Base-by-base conservation (phyloP, 2,797 vertebrate genomes). In the Periparus ater region DNA sequence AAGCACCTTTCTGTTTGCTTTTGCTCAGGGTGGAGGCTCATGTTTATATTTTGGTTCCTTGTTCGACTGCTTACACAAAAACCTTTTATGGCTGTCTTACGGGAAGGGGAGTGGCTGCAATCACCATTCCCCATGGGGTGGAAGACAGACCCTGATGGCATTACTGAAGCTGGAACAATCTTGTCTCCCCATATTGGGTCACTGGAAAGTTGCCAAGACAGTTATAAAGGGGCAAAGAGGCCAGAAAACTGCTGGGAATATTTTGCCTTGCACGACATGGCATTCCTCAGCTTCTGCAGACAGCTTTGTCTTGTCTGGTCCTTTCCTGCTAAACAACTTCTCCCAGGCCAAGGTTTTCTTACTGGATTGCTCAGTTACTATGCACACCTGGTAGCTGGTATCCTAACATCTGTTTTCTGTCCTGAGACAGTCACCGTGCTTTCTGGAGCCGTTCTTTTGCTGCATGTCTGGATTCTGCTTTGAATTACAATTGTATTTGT, bases 371-470 rank as follows among this genome's bases (percentile, higher is more conserved):
- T 38, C 47, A 66, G 19, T 47, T 67, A 16, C 36, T 20, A 8
- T 40, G 29, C 21, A 10, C 17, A 78, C 7, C 19, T 76, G 40
- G 55, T 27, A 89, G 66, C n/a, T 86, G 47, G 12, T 68, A n/a
- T 32, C 44, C 42, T 63, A 32, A 17, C 10, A 5, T 27, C 40
- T 34, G 7, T 40, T 57, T 81, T 95, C 32, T 60, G 25, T 76
- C 34, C 47, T 4, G 1, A 47, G 11, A 77, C 0, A 4, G 32
- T 62, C 34, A 66, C 0, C 0, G 32, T 45, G 34, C 18, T 86
- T 84, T 81, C 51, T 79, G 36, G 27, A 44, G 47, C 11, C 13
- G 81, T 55, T 32, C 19, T 86, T 93, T 60, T 44, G 32, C 50
- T 91, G 61, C 5, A 1, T 36, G 12, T 38, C 27, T 60, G 36